Conservation (phyloP, 2,797 vertebrate species). For the Anabacerthia variegaticeps region DNA sequence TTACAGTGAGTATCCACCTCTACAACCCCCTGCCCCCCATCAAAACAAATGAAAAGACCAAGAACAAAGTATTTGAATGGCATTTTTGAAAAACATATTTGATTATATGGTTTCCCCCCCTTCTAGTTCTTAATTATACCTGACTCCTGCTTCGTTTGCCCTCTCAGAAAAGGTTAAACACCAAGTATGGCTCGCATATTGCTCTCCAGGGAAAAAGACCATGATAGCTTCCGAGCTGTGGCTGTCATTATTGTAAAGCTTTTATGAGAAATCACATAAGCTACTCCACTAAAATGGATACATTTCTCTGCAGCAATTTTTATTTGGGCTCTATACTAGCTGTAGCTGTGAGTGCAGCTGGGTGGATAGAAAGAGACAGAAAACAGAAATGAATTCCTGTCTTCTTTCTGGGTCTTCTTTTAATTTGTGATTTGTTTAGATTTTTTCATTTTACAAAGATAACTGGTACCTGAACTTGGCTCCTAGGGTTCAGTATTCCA, state of each 20-base stretch:
- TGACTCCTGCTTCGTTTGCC: not conserved
- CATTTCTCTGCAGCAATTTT: constrained; percentile 22
- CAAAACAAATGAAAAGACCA: not conserved
- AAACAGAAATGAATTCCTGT: not conserved
- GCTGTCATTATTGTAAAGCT: constrained; percentile 35
- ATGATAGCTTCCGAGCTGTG: constrained; percentile 19
- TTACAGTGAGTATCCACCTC: accelerated
- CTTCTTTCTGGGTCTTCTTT: not conserved
- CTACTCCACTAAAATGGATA: not conserved
- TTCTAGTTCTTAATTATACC: constrained; percentile 9
- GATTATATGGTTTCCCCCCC: not conserved
- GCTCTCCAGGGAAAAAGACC: constrained; percentile 9
- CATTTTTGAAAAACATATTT: not conserved
- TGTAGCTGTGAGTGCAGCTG: not conserved
- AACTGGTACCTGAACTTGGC: not conserved
- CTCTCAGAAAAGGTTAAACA: constrained; percentile 49
- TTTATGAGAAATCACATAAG: constrained; percentile 50
- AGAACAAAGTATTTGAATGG: not conserved
- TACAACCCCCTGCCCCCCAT: not conserved
- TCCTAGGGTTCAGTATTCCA: not conserved
- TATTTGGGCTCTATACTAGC: not conserved
- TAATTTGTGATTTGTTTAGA: not conserved
- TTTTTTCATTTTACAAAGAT: not conserved
- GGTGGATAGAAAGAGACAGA: not conserved
- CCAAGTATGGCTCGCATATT: not conserved